Base-by-base conservation (phyloP, 2,888 invertebrate species). In the Flexamia atlantica region DNA sequence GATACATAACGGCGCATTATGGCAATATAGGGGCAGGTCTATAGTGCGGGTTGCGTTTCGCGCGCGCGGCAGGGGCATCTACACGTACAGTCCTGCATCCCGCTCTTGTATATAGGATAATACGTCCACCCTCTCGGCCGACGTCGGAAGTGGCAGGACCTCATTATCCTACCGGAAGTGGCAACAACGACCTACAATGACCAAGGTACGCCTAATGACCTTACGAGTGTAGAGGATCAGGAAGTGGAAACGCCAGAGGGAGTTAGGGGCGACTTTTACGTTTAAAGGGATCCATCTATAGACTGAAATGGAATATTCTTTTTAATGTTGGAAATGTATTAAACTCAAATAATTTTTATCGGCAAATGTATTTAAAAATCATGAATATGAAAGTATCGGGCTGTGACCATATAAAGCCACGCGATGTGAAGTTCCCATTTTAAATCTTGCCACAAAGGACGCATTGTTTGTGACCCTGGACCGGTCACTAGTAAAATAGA, bases 81-180 rank as follows among this genome's bases (percentile, higher is more conserved):
- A 50, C 57, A n/a, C 3, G 57, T 12, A 57, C n/a, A 10, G 42
- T 10, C 7, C 42, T 42, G 42, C n/a, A n/a, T n/a, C n/a, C n/a
- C n/a, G n/a, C n/a, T n/a, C n/a, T n/a, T 57, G 46, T 36, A 36
- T 36, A 9, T 50, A 42, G 42, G 42, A 42, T 14, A n/a, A 50
- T n/a, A 50, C 17, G 5, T 7, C 50, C 50, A 50, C 50, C 50
- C 50, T n/a, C 50, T n/a, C 4, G 3, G 30, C 32, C 68, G 68
- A 42, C 17, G 12, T 25, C 36, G 72, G 72, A 72, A 36, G 25
- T 40, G 40, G n/a, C 72, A 36, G 40, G 76, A 36, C 72, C 72
- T 72, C 72, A 42, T 72, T 72, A 72, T 42, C 72, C 40, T 36
- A 72, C 72, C 72, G 72, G 72, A 72, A 17, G 72, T 72, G 40